These are phyloP conservation scores for Blastomussa wellsi DNA, from an alignment of 92 coral and sea anemone genomes.

Conservation along the genomic window DNA sequence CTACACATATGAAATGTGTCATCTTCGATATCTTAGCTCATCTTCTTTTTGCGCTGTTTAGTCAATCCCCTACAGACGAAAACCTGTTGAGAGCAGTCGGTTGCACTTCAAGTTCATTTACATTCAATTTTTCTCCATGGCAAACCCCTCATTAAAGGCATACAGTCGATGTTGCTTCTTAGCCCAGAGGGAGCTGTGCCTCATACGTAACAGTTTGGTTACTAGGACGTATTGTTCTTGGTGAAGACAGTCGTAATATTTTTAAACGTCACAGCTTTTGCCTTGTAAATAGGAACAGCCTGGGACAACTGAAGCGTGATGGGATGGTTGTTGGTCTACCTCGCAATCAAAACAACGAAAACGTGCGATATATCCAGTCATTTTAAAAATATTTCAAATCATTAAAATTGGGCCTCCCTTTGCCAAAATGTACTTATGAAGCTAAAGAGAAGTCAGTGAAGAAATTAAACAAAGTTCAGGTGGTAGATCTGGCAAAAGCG, in stretches of 20 bases:
- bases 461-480: neutral
- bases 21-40: too few relatives aligned
- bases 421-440: too few relatives aligned
- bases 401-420: neutral
- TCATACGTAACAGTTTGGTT: neutral
- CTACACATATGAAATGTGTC: neutral
- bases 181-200: neutral
- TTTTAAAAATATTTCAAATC: neutral
- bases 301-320: constrained; percentile 6
- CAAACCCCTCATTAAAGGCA: neutral
- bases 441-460: neutral
- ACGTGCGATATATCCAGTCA: constrained; percentile 1
- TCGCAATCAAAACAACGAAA: constrained; percentile 15
- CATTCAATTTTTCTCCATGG: neutral
- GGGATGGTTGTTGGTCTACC: neutral
- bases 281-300: neutral
- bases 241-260: neutral
- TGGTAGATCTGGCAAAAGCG: neutral
- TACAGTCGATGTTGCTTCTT: neutral
- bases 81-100: neutral
- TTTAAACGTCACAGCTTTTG: neutral
- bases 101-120: neutral
- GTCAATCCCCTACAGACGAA: neutral
- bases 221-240: neutral
- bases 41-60: neutral